Base-by-base conservation (phyloP, 1,140 invertebrate species). In the Lethrus apterus region DNA sequence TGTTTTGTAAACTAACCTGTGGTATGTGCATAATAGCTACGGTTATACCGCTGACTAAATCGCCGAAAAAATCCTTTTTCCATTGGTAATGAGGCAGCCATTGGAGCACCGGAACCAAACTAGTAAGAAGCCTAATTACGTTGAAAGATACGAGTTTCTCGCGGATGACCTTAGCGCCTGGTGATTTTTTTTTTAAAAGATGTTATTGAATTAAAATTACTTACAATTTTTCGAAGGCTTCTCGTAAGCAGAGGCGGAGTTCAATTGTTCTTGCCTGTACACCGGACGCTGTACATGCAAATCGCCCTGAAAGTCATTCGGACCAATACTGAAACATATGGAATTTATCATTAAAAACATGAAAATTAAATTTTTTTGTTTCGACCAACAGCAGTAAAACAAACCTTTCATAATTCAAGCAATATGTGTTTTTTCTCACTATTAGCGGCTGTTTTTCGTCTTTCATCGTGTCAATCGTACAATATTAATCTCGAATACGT, bases 21-120 rank as follows among this genome's bases (percentile, higher is more conserved):
- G 84, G 85, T 46, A 89, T 83, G 57, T 89, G 81, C 76, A 89
- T 81, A 24, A 88, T 74, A 8, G 80, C 81, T 2, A 86, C 81
- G 1, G 84, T 88, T 36, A 77, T 64, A 13, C 78, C 78, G 35
- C 76, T 72, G 2, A 79, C 61, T 2, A 79, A 38, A 61, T 83
- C 80, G n/a, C 69, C 66, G 1, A 71, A 38, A 40, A 79, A 60
- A 55, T 75, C 60, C 17, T 64, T 54, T 46, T 67, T 73, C 68
- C 70, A 77, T 34, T 70, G 60, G 50, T 80, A 80, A 8, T 66
- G 60, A 2, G 68, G 67, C 2, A 80, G 47, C 77, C 77, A 79
- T 50, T 64, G 50, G 18, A 71, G 48, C n/a, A 78, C 58, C 5
- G 78, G 77, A 9, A 79, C 41, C 1, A 59, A 59, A 20, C 58